Percentiles rank a stretch among this genome's conserved stretches.
Conservation (phyloP, 1,140 invertebrate genomes). For the Eumaeus atala region DNA sequence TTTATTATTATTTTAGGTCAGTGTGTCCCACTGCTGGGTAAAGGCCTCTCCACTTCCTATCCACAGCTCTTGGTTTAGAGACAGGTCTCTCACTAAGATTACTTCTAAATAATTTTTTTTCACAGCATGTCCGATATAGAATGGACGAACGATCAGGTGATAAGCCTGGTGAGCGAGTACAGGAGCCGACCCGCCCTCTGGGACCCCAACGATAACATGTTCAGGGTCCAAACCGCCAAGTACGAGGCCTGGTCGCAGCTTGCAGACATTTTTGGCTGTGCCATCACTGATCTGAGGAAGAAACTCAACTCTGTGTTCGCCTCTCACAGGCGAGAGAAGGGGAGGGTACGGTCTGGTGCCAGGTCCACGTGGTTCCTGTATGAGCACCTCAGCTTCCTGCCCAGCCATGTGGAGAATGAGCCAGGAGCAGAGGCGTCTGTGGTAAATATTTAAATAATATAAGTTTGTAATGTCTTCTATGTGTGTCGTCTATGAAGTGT, state of each 20-base stretch:
- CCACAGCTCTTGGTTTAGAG: too few relatives aligned
- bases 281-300: constrained; percentile 47
- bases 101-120: background rate
- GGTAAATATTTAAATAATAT: too few relatives aligned
- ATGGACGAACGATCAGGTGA: constrained; percentile 45
- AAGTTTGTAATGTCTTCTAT: too few relatives aligned
- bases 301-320: constrained; percentile 62
- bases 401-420: constrained; percentile 35
- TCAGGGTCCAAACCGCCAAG: constrained; percentile 42
- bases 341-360: constrained; percentile 40
- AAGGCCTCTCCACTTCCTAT: too few relatives aligned
- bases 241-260: constrained; percentile 46
- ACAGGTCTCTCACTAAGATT: too few relatives aligned
- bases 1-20: too few relatives aligned
- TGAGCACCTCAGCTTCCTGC: constrained; percentile 44
- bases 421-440: background rate
- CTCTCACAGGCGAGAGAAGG: constrained; percentile 55
- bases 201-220: constrained; percentile 41
- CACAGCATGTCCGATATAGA: constrained; percentile 23
- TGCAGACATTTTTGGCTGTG: constrained; percentile 45
- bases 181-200: constrained; percentile 40
- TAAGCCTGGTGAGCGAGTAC: constrained; percentile 45
- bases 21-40: too few relatives aligned
- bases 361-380: constrained; percentile 57
- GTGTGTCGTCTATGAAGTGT: too few relatives aligned